Conservation (phyloP, 2,888 invertebrate genomes). For the Stramonita haemastoma region DNA sequence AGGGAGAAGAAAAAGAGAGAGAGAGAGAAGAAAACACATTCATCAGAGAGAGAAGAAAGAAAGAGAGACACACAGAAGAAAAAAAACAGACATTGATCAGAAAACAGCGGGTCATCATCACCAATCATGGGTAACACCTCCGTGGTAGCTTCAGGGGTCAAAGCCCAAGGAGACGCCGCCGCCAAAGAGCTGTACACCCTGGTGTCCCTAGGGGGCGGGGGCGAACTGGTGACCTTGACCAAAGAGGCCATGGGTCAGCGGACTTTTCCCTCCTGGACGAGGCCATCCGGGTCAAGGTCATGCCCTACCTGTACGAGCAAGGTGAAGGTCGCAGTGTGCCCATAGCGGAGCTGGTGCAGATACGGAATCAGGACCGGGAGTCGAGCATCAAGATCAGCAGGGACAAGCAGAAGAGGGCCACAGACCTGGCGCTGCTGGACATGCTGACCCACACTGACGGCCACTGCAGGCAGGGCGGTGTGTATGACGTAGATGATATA, state of each 20-base stretch:
- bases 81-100: no score
- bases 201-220: slow-evolving; percentile 94
- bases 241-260: slow-evolving; percentile 66
- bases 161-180: slow-evolving; percentile 87
- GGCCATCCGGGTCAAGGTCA: slow-evolving; percentile 91
- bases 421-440: slow-evolving; percentile 70
- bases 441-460: slow-evolving; percentile 61
- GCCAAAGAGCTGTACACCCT: slow-evolving; percentile 85
- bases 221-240: slow-evolving; percentile 73
- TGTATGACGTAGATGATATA: no score
- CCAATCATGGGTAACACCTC: slow-evolving; percentile 66
- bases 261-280: slow-evolving; percentile 87
- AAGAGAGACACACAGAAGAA: background rate
- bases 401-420: slow-evolving; percentile 59
- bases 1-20: no score
- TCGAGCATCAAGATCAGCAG: slow-evolving; percentile 48
- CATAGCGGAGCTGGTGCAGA: slow-evolving; percentile 90
- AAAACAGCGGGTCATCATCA: no score
- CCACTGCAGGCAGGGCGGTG: slow-evolving; percentile 52
- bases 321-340: slow-evolving; percentile 95
- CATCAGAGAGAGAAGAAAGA: no score
- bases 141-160: slow-evolving; percentile 89
- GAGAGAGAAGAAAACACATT: no score
- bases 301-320: slow-evolving; percentile 94
- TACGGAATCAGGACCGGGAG: slow-evolving; percentile 75